A percentile compares a stretch with the other conserved stretches of the same genome.
Conservation (phyloP, 1,140 invertebrate species). For the Apis dorsata region DNA sequence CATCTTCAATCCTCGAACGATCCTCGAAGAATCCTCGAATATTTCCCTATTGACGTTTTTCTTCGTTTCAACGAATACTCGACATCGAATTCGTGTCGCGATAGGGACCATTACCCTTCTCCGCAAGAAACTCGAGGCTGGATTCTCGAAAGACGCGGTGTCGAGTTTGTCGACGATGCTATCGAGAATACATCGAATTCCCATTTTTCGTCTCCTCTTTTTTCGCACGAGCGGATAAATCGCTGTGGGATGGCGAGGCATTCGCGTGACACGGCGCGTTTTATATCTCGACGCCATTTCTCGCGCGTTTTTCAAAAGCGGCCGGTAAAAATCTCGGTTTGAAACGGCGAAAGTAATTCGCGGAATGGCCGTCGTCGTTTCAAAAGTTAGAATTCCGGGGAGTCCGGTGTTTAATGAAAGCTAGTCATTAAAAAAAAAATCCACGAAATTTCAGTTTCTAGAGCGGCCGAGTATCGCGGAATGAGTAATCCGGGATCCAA, state of each 20-base stretch:
- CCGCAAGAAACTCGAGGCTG: conserved; percentile 1
- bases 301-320: background rate
- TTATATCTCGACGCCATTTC: conserved; percentile 12
- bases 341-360: conserved; percentile 17
- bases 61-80: background rate
- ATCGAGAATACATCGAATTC: conserved; percentile 47
- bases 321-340: background rate
- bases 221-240: background rate
- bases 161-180: conserved; percentile 36
- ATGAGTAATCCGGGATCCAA: too few species aligned
- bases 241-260: background rate
- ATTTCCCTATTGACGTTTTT: background rate
- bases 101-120: conserved; percentile 15
- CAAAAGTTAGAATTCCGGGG: background rate
- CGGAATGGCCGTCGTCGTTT: background rate
- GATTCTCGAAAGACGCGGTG: background rate
- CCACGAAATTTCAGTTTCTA: background rate
- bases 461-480: background rate
- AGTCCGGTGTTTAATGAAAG: background rate
- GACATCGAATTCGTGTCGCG: background rate
- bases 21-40: background rate
- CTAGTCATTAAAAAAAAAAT: background rate
- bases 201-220: conserved; percentile 40
- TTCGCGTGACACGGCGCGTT: background rate
- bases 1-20: background rate